Base-by-base conservation (phyloP, 2,888 invertebrate species). In the Ariolimax columbianus region DNA sequence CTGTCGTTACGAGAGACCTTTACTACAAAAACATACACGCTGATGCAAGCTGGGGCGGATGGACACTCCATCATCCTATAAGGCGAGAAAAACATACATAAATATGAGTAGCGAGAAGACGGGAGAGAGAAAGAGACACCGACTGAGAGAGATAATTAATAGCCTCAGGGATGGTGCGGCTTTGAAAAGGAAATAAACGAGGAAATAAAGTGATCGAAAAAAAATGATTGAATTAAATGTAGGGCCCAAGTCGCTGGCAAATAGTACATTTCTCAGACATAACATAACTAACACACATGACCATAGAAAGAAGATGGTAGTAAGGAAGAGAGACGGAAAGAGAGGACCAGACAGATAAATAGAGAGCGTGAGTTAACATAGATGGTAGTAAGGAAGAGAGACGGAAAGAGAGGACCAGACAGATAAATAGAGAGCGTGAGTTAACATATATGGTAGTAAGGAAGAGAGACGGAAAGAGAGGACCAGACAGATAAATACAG, bases 321-420 rank as follows among this genome's bases (percentile, higher is more conserved):
- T 14, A 47, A 14, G 47, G 14, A 47, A 14, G 14, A 47, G 9
- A 47, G 7, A 47, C 47, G 47, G 47, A 47, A 47, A 47, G 47
- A 47, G 47, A 47, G 47, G 47, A 47, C 7, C 9, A 47, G 47
- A 47, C 14, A 47, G 47, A 47, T 7, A 47, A 47, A 47, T 7
- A 47, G 47, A 47, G 47, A 47, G 47, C 7, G 9, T 47, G 47
- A 14, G 14, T 11, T 11, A 47, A 11, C 47, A 47, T 7, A 47
- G 47, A 47, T 7, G 14, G 7, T 11, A 14, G 14, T 11, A 47
- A 55, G 59, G 33, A 6, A 68, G 38, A 33, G n/a, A 55, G 40
- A 82, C 38, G 72, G 72, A 72, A 23, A 72, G 72, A 82, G 59
- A 72, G 38, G 36, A 30, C 51, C 72, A 72, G 55, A 38, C n/a